A percentile compares a stretch with the other conserved stretches of the same genome.
phyloP scores from a whole-genome alignment of 2,888 invertebrate genomes.

The Hirtodrosophila cameraria region DNA sequence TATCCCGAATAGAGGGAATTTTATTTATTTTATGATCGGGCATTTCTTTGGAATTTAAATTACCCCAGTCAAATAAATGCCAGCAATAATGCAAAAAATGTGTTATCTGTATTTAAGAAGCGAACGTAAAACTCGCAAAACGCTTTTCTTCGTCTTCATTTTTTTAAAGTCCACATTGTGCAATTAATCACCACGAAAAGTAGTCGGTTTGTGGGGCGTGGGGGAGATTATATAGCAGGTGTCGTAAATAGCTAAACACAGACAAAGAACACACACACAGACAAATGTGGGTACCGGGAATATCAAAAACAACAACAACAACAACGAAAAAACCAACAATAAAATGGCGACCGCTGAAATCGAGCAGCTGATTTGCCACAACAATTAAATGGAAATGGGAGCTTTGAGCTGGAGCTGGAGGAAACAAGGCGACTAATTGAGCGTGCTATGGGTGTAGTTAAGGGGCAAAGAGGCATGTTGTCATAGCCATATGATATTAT shows the following conservation, averaged over 20 bases:
- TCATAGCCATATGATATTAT: slow-evolving; percentile 31
- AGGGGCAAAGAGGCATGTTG: neutral
- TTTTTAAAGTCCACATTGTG: slow-evolving; percentile 51
- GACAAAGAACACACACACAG: neutral
- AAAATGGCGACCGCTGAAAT: slow-evolving; percentile 58
- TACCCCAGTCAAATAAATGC: slow-evolving; percentile 29
- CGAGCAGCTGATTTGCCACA: slow-evolving; percentile 60
- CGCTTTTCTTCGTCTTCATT: slow-evolving; percentile 48
- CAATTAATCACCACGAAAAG: slow-evolving; percentile 55
- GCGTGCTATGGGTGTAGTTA: slow-evolving; percentile 16
- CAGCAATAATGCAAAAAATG: slow-evolving; percentile 48
- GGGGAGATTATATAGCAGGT: slow-evolving; percentile 38
- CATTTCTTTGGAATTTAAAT: slow-evolving; percentile 74
- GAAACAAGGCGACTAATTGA: slow-evolving; percentile 52
- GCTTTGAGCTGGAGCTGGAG: too few species aligned
- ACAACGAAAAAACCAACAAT: slow-evolving; percentile 21
- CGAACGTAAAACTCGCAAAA: slow-evolving; percentile 57
- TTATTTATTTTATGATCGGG: slow-evolving; percentile 16
- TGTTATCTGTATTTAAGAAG: slow-evolving; percentile 57
- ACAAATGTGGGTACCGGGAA: slow-evolving; percentile 29
- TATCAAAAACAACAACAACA: slow-evolving; percentile 16
- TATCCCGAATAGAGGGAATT: slow-evolving; percentile 22
- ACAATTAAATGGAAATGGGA: slow-evolving; percentile 73
- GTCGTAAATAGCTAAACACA: slow-evolving; percentile 40
- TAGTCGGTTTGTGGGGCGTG: slow-evolving; percentile 6